A percentile compares a stretch with the other conserved stretches of the same genome.
phyloP scores from a whole-genome alignment of 1,140 invertebrate genomes.

The Goniozus legneri region DNA sequence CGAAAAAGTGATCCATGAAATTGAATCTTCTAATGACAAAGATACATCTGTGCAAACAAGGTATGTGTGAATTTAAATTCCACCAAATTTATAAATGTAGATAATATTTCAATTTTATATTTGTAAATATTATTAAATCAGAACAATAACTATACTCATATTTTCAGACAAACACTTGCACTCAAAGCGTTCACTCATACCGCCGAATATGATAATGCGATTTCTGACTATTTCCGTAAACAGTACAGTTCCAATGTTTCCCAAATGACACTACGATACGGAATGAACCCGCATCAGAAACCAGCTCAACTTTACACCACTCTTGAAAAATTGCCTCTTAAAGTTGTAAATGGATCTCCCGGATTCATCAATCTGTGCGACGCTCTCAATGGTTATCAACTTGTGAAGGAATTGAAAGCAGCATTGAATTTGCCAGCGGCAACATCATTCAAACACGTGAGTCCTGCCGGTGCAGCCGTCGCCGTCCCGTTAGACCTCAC shows the following conservation, averaged over 20 bases:
- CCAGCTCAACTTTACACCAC: conserved; percentile 91
- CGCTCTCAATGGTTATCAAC: conserved; percentile 94
- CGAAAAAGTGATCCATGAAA: conserved; percentile 68
- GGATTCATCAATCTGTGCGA: conserved; percentile 98
- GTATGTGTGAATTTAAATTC: conserved; percentile 42
- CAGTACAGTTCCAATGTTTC: conserved; percentile 77
- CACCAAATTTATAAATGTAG: background rate
- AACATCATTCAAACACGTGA: conserved; percentile 97
- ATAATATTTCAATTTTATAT: background rate
- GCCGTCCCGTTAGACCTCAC: conserved; percentile 70
- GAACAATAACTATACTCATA: too few relatives aligned
- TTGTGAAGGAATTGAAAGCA: conserved; percentile 84
- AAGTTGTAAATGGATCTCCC: conserved; percentile 90
- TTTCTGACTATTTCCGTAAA: conserved; percentile 93
- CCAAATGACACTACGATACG: conserved; percentile 86
- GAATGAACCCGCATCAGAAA: conserved; percentile 98
- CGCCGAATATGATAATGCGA: conserved; percentile 88
- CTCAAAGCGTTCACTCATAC: conserved; percentile 96
- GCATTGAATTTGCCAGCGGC: conserved; percentile 85
- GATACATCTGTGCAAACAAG: conserved; percentile 73
- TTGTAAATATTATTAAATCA: background rate
- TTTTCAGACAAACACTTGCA: conserved; percentile 68
- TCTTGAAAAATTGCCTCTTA: conserved; percentile 77
- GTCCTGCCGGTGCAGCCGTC: conserved; percentile 92
- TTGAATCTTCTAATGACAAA: conserved; percentile 60